Conservation (phyloP, 2,113 vertebrate genomes). For the Sebastes schlegelii region DNA sequence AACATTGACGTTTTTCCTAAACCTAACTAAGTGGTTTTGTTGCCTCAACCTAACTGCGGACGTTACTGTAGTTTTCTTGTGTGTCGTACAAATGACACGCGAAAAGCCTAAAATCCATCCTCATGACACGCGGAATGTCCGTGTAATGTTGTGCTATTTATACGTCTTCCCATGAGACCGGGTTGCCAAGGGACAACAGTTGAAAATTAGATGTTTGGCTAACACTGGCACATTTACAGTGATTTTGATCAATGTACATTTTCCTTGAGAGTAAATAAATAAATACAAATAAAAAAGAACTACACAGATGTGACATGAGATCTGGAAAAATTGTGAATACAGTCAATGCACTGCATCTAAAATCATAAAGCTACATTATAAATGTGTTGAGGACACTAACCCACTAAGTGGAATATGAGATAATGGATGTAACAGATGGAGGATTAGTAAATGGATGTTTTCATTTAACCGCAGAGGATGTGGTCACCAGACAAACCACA, state of each 20-base stretch:
- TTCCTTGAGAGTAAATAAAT: too few relatives aligned
- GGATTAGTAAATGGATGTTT: slow-evolving; percentile 9
- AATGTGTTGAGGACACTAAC: not conserved
- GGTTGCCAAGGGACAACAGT: too few relatives aligned
- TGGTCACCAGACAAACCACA: not conserved
- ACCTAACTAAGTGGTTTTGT: too few relatives aligned
- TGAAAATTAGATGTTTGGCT: too few relatives aligned
- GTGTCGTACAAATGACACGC: too few relatives aligned
- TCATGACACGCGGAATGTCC: too few relatives aligned
- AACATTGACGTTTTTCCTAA: too few relatives aligned
- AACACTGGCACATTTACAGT: not conserved
- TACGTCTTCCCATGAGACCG: too few relatives aligned
- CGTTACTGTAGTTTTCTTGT: too few relatives aligned
- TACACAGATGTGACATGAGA: not conserved
- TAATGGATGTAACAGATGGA: not conserved
- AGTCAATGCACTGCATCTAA: not conserved
- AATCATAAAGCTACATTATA: not conserved
- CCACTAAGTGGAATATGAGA: not conserved
- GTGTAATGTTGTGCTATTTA: too few relatives aligned
- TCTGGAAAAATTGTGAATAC: not conserved
- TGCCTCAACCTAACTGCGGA: too few relatives aligned
- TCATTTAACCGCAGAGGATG: not conserved
- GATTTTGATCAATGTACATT: not conserved
- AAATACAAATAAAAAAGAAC: not conserved
- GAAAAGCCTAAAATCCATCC: too few relatives aligned